These are phyloP conservation scores for Zeugodacus cucurbitae DNA, from an alignment of 1,140 invertebrate genomes.

Conservation along the genomic window DNA sequence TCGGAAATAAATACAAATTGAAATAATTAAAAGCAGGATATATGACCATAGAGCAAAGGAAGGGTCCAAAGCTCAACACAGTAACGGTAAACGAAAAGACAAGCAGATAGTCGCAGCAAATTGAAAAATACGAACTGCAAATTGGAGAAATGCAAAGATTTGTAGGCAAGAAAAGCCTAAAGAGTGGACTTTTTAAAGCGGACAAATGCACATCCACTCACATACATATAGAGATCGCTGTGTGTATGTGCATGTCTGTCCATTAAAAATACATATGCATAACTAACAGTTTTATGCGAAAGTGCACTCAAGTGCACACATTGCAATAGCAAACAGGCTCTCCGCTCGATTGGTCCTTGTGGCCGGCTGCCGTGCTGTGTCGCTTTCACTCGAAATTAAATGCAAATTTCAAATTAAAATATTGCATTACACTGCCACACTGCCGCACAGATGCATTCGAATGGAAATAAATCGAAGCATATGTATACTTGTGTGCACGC, in stretches of 20 bases:
- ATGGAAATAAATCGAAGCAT: constrained; percentile 35
- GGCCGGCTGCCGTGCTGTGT: background rate
- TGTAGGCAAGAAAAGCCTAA: background rate
- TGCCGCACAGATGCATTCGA: constrained; percentile 18
- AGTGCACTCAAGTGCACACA: constrained; percentile 22
- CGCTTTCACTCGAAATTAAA: background rate
- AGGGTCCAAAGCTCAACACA: too few relatives aligned
- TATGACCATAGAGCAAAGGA: too few relatives aligned
- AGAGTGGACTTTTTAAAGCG: background rate
- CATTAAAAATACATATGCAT: background rate
- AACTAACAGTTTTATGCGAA: background rate
- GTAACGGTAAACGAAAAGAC: too few relatives aligned
- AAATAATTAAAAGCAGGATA: constrained; percentile 5
- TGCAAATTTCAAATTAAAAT: constrained; percentile 36
- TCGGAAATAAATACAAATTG: background rate
- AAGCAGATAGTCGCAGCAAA: too few relatives aligned
- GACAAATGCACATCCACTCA: background rate
- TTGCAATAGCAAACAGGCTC: background rate
- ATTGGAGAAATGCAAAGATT: background rate
- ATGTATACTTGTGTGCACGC: background rate
- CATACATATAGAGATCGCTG: background rate
- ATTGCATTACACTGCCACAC: constrained; percentile 34
- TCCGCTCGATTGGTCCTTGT: background rate
- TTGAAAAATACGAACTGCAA: too few relatives aligned
- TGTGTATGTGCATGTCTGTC: background rate